Evolutionary conservation across 1,140 invertebrate genomes (phyloP), one percentile per base, ranked within the genome.

Genomic region (Asbolus verrucosus): DNA sequence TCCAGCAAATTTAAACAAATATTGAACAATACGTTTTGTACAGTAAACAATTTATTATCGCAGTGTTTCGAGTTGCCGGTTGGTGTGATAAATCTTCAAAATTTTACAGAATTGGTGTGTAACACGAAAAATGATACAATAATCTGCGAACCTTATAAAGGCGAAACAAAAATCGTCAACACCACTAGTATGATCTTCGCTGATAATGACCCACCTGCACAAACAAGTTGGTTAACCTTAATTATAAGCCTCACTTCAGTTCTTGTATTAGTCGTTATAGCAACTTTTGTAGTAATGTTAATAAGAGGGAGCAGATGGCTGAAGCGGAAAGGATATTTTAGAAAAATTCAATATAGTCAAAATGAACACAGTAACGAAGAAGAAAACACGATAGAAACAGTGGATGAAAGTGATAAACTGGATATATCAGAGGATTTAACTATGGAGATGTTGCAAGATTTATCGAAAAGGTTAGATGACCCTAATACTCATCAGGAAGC

Each of bases 381-480:
- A 54, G 84, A 86, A 71, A 83, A 83, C 71, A 81, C 82, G 1
- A 78, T 74, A 14, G 80, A 79, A 18, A 77, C 80, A 5, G 81
- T 82, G 0, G 83, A 83, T 9, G 83, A 84, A 16, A 79, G 85
- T 5, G 83, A 84, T 4, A 84, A 82, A 8, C 86, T 88, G 72
- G 88, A 92, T 77, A 79, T 92, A 16, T 90, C 91, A 0, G 90
- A 91, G 76, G 91, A 92, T 78, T 76, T 92, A 21, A 92, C 90
- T 0, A 86, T 89, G 69, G 91, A 93, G 69, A 85, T 92, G 13
- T 80, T 93, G 39, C 87, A 87, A 73, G 87, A 87, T 61, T 82
- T 93, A 1, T 83, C 88, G 60, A 87, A 90, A 60, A 88, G 87
- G 73, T 77, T 92, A 1, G 88, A 91, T 67, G 88, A 90, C 77